Evolutionary conservation across 30 jellyfish, hydroid and myxozoan species (phyloP), one percentile per base, ranked within the genome.

Genomic region (Catostylus mosaicus): DNA sequence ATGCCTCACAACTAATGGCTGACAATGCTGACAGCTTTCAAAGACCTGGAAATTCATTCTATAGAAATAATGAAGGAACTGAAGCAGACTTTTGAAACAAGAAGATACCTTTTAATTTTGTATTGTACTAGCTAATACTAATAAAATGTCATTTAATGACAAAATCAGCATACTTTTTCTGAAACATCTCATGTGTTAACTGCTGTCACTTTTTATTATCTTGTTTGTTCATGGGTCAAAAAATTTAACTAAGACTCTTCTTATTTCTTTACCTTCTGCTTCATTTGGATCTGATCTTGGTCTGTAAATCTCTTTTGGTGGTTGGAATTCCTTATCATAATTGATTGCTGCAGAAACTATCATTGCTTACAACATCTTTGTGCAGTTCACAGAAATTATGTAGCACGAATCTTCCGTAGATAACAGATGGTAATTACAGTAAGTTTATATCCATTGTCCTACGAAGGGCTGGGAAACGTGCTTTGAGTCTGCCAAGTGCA

Each of bases 401-500:
- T 64, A 34, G 30, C 34, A 29, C 64, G 26, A 59, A 76, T 2
- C 66, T 50, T 51, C 37, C 35, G 31, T 56, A 76, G 64, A 76
- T 61, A 2, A 76, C 88, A 12, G 61, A 51, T 20, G 79, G 79
- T 59, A 50, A 27, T 0, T 76, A 61, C 0, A 0, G 1, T 0
- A 76, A 24, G 65, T 76, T 50, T 76, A 76, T 33, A 32, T 76
- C 73, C 76, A 75, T 75, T 48, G 86, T 34, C 54, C 76, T 75
- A 3, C 76, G 60, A 75, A 75, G 86, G 51, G 9, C 54, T 37
- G 82, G 85, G 51, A 77, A 56, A 2, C 81, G 37, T 30, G 84
- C 89, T 61, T 56, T 51, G 30, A 56, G 82, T 30, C 89, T 77
- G 30, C 89, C 89, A 77, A 56, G 61, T 38, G 80, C 67, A 52